phyloP scores from a whole-genome alignment of 2,113 vertebrate species.

The Catharus bicknelli region DNA sequence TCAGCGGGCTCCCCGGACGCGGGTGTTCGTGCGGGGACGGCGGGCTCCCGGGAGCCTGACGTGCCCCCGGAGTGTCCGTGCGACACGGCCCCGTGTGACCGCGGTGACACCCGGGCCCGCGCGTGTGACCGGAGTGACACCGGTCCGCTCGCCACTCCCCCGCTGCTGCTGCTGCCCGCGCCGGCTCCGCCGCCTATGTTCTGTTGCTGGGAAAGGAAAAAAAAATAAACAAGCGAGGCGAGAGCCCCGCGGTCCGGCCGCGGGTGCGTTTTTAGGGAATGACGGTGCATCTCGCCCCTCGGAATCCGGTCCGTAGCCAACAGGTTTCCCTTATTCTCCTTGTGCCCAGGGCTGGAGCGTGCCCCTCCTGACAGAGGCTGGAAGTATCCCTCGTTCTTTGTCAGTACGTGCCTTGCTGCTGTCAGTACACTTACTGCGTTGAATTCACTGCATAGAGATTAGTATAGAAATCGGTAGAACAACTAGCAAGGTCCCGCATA shows the following conservation, averaged over 20 bases:
- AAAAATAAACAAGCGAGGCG: neutral
- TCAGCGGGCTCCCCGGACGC: neutral
- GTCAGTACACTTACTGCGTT: neutral
- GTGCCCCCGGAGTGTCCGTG: neutral
- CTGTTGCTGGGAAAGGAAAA: neutral
- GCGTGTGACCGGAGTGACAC: neutral
- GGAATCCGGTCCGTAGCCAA: neutral
- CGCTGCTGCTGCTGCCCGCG: too few relatives aligned
- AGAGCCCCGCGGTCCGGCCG: neutral
- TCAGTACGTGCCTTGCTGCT: neutral
- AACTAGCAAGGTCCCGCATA: neutral
- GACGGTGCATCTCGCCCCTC: constrained; percentile 50
- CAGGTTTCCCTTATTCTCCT: constrained; percentile 29
- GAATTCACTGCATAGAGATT: neutral
- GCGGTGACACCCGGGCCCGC: neutral
- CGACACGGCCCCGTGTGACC: neutral
- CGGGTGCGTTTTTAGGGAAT: neutral
- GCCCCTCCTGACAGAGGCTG: neutral
- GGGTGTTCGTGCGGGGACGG: neutral
- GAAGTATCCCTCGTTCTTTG: neutral
- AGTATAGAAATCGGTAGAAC: neutral
- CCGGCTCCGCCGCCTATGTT: neutral
- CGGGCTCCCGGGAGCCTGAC: neutral
- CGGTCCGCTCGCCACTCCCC: neutral
- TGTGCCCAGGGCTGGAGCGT: neutral